Percentiles rank a stretch among this genome's conserved stretches.
Evolutionary conservation across 1,140 invertebrate species (phyloP).

Genomic region (Diuraphis noxia): DNA sequence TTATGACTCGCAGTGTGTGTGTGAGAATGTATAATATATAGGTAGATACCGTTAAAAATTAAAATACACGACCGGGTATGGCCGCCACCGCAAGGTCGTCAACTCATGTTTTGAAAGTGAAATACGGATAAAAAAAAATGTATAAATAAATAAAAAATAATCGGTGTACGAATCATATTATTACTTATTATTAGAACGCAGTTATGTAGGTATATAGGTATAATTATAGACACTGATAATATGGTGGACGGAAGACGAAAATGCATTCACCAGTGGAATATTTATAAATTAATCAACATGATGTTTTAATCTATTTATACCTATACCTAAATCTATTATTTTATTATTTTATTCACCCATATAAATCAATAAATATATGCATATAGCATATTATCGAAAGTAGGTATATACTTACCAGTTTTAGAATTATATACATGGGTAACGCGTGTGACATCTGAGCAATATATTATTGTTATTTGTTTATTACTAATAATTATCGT

Average conservation of each 20-base stretch:
- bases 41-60: neutral
- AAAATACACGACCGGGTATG: neutral
- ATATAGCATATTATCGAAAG: no score
- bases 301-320: no score
- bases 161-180: slow-evolving; percentile 59
- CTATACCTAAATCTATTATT: no score
- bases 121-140: neutral
- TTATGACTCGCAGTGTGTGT: neutral
- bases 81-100: slow-evolving; percentile 36
- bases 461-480: neutral
- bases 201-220: neutral
- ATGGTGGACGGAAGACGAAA: no score
- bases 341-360: no score
- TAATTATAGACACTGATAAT: no score
- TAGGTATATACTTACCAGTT: neutral
- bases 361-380: no score
- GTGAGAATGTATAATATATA: neutral
- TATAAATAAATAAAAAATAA: neutral
- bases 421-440: neutral
- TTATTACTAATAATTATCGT: neutral
- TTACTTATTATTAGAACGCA: neutral
- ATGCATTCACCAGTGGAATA: no score
- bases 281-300: no score
- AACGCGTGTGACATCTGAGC: neutral
- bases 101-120: slow-evolving; percentile 41